Conservation (phyloP, 2,113 vertebrate species). For the Hassar affinis region DNA sequence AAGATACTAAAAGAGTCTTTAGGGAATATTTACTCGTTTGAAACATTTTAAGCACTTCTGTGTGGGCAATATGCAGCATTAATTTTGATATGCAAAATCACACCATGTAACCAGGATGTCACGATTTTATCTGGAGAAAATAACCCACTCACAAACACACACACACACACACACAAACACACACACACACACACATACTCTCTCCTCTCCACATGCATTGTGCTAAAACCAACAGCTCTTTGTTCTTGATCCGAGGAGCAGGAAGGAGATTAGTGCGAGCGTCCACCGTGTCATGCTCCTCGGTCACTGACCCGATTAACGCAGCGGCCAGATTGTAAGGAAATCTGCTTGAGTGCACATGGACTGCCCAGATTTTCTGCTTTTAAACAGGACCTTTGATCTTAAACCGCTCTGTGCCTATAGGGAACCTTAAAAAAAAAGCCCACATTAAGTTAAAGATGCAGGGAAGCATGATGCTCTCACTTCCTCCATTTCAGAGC, state of each 20-base stretch:
- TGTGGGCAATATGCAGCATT: slow-evolving; percentile 3
- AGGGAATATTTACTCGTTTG: background rate
- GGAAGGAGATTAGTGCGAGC: slow-evolving; percentile 41
- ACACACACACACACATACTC: background rate
- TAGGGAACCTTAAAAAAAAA: too few species aligned
- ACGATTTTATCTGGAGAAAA: slow-evolving; percentile 18
- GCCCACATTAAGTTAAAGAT: too few species aligned
- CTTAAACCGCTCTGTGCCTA: background rate
- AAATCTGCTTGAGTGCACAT: background rate
- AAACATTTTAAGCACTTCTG: background rate
- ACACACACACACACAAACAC: background rate
- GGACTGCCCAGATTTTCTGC: background rate
- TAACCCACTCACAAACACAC: slow-evolving; percentile 8
- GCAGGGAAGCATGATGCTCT: background rate
- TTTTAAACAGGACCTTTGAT: background rate
- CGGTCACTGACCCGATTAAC: slow-evolving; percentile 23
- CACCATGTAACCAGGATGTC: slow-evolving; percentile 39
- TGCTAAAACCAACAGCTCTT: slow-evolving; percentile 11
- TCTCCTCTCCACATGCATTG: background rate
- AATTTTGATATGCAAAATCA: slow-evolving; percentile 6
- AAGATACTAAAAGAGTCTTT: background rate
- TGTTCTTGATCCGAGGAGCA: slow-evolving; percentile 38
- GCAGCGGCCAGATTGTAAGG: background rate
- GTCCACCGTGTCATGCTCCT: slow-evolving; percentile 22
- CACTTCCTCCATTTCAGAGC: slow-evolving; percentile 73